These are phyloP conservation scores for Arctopsyche grandis DNA, from an alignment of 1,140 invertebrate genomes.

Conservation along the genomic window DNA sequence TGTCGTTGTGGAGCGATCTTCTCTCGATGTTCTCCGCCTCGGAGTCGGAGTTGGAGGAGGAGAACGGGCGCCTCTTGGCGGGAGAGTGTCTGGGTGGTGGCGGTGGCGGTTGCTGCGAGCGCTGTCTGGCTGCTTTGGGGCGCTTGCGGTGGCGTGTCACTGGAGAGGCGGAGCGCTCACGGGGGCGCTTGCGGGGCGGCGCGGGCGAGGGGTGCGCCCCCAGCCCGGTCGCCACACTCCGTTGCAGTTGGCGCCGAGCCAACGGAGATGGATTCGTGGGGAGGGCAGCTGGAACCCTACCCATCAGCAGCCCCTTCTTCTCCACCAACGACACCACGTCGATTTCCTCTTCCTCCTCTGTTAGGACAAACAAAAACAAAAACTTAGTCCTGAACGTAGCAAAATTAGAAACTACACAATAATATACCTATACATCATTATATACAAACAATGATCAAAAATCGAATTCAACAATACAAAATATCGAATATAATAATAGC, in stretches of 20 bases:
- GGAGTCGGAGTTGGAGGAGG: constrained; percentile 67
- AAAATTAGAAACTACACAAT: too few relatives aligned
- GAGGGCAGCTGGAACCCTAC: constrained; percentile 62
- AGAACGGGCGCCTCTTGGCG: constrained; percentile 62
- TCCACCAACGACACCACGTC: constrained; percentile 79
- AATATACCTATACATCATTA: too few relatives aligned
- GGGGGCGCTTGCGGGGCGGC: constrained; percentile 60
- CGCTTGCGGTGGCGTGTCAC: constrained; percentile 57
- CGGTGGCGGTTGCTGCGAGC: constrained; percentile 50
- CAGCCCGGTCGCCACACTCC: constrained; percentile 63
- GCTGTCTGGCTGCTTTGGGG: constrained; percentile 57
- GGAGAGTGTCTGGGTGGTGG: constrained; percentile 54
- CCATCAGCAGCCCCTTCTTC: constrained; percentile 59
- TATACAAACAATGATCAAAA: too few relatives aligned
- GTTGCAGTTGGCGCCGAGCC: constrained; percentile 72
- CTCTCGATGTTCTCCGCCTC: constrained; percentile 80
- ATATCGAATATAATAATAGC: too few relatives aligned
- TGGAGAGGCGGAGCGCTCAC: constrained; percentile 52
- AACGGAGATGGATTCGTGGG: constrained; percentile 72
- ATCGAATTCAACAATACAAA: too few relatives aligned
- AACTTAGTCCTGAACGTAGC: neutral
- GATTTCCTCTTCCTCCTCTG: constrained; percentile 88
- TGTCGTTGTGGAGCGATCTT: constrained; percentile 87
- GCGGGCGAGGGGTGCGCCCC: constrained; percentile 57
- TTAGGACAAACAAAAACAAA: constrained; percentile 45